Evolutionary conservation across 2,888 invertebrate species (phyloP).

Genomic region (Drosophila kuntzei): DNA sequence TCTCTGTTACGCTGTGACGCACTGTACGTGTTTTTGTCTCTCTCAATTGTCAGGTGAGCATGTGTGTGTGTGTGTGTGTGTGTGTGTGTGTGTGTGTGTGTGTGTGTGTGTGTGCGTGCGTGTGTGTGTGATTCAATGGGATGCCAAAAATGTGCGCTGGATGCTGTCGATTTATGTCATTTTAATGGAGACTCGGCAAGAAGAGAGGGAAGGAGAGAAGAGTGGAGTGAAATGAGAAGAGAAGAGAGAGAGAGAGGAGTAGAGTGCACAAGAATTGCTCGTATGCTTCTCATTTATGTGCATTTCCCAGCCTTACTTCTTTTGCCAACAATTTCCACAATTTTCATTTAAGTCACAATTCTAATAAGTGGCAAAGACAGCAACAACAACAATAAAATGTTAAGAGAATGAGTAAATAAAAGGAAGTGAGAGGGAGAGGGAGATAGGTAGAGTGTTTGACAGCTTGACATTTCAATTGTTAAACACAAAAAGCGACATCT

Average conservation of each 20-base stretch:
- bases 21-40: conserved; percentile 24
- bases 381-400: conserved; percentile 17
- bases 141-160: conserved; percentile 50
- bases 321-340: conserved; percentile 3
- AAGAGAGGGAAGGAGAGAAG: background rate
- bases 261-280: background rate
- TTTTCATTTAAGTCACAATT: conserved; percentile 40
- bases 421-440: background rate
- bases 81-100: conserved; percentile 14
- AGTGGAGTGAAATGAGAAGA: background rate
- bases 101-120: conserved; percentile 3
- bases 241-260: background rate
- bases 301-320: background rate
- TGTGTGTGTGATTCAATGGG: conserved; percentile 36
- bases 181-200: conserved; percentile 55
- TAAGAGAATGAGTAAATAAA: background rate
- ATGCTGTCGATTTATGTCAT: conserved; percentile 64
- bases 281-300: conserved; percentile 29
- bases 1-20: background rate
- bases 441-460: conserved; percentile 2
- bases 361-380: conserved; percentile 35
- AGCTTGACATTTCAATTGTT: conserved; percentile 10
- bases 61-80: conserved; percentile 1
- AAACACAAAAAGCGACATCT: conserved; percentile 11
- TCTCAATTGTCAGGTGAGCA: conserved; percentile 7